Base-by-base conservation (phyloP, 2,113 vertebrate genomes). In the Steatornis caripensis region DNA sequence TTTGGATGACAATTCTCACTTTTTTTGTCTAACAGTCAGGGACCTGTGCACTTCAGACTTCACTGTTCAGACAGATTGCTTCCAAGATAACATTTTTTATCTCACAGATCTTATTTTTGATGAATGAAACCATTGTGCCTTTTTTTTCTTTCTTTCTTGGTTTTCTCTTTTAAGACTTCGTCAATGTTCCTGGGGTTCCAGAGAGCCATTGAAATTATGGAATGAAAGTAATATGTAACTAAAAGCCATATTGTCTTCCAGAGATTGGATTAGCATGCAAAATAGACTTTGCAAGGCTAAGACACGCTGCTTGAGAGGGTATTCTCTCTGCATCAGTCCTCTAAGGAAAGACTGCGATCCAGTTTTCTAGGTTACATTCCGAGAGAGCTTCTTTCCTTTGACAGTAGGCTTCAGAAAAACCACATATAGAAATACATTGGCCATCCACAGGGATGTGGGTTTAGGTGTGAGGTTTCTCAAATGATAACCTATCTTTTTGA, bases 111-210 rank as follows among this genome's bases (percentile, higher is more conserved):
- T 4, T 16, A 36, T 5, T 41, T 85, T 72, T 30, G 9, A 76
- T 48, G 41, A 68, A 55, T 11, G 1, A 76, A 76, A 69, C 5
- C 3, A 3, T 22, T 57, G 2, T 32, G 5, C 7, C 7, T 6
- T 0, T 15, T 48, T 45, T 57, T 58, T 58, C 32, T 46, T 9
- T 5, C 5, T 10, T 7, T 5, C 32, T 54, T 53, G 3, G 5
- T 65, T 55, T 91, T 81, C 10, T 64, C n/a, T 75, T 84, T 36
- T 17, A 46, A 71, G 37, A 75, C 15, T 71, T 72, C 24, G 32
- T 30, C 36, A 61, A 22, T 0, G 0, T 43, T 74, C 34, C 37
- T 32, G n/a, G 17, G 11, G 21, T 69, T 61, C 15, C n/a, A 39
- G 61, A 60, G 23, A 7, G 48, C 11, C 21, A 43, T 1, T 55